Base-by-base conservation (phyloP, 2,888 invertebrate species). In the Himalopsyche anomala region DNA sequence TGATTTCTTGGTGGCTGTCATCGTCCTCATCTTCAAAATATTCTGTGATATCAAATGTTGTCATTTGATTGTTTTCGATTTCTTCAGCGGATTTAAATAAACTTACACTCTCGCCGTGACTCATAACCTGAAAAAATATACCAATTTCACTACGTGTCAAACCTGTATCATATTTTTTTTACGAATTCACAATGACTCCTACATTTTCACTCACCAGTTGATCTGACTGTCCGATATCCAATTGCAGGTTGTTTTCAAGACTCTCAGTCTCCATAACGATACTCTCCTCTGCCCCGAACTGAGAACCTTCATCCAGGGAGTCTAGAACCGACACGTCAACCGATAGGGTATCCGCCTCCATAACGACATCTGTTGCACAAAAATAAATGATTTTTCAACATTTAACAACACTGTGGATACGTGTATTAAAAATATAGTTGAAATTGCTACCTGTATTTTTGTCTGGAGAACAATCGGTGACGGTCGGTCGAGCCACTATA, bases 401-500 rank as follows among this genome's bases (percentile, higher is more conserved):
- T 45, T 11, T 12, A 12, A 3, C 51, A 51, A 51, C 51, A n/a
- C n/a, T n/a, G n/a, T n/a, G n/a, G 12, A 56, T 5, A n/a, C 36
- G 40, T n/a, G 40, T 38, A 36, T n/a, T 28, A 40, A 81, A 80
- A 38, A 36, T 83, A 85, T 86, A 79, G 83, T 81, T 40, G 45
- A 51, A 40, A 42, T 85, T 85, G 42, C 36, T 80, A 51, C 74
- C 54, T 9, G 83, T 51, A 51, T 42, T 69, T 56, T 86, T 86
- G n/a, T 51, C 42, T 40, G 54, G 9, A n/a, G 80, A 80, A 74
- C 87, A 85, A 15, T 51, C 80, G 5, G 79, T 55, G 15, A 85
- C 83, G 5, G 87, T 86, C 8, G 87, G 87, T 82, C 88, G 69
- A 9, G 88, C 88, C 4, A 88, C 86, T 42, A 88, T 87, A 69